These are phyloP conservation scores for Xerus rutilus DNA, from an alignment of 2,797 vertebrate genomes.

Conservation along the genomic window DNA sequence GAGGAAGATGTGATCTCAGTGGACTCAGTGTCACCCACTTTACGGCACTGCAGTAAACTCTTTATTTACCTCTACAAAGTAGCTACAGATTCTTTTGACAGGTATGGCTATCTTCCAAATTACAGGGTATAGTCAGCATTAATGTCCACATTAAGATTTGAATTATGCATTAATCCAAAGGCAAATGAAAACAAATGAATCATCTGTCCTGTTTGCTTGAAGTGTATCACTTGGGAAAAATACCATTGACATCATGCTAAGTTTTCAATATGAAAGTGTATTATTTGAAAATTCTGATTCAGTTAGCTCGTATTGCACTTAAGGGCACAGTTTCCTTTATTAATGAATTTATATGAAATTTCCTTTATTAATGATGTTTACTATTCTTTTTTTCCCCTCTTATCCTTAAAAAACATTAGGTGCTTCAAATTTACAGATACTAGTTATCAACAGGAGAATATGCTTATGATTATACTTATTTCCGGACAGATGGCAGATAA, in stretches of 20 bases:
- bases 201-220: background rate
- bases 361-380: background rate
- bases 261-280: background rate
- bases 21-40: constrained; percentile 94
- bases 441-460: background rate
- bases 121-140: background rate
- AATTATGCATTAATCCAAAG: background rate
- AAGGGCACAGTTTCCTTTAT: background rate
- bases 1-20: constrained; percentile 92
- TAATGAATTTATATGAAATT: background rate
- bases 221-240: background rate
- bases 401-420: background rate
- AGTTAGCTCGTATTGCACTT: background rate
- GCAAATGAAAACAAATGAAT: background rate
- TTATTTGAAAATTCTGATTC: constrained; percentile 41
- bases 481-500: background rate
- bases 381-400: background rate
- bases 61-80: constrained; percentile 99
- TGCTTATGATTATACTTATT: background rate
- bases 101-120: constrained; percentile 87
- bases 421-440: background rate
- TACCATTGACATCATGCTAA: background rate
- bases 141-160: background rate
- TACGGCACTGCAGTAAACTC: constrained; percentile 98
- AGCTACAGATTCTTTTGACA: constrained; percentile 99